Evolutionary conservation across 2,113 vertebrate genomes (phyloP), one percentile per base, ranked within the genome.

Genomic region (Sebastes schlegelii): DNA sequence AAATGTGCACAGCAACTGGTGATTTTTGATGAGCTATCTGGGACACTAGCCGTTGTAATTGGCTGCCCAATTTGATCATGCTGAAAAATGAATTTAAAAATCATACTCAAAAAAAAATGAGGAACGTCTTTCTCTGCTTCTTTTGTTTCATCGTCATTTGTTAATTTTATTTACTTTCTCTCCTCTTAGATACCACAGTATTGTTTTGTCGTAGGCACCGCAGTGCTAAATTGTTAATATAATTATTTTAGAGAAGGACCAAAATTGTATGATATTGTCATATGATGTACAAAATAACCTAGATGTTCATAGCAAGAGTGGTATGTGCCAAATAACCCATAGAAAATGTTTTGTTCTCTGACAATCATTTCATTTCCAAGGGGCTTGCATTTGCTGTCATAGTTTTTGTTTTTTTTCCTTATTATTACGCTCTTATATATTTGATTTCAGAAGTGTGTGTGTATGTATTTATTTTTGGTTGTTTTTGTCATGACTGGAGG

Each of bases 201-300:
- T 98, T 98, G 94, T 95, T 95, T 94, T 86, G 85, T 92, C 87
- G 89, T 93, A 91, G 93, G 94, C 93, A 93, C 93, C 64, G 78
- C 90, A 76, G 93, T 97, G 96, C 96, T 96, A 95, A 96, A 96
- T 96, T 96, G 96, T 97, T 97, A 97, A 97, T 98, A 96, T 96
- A 97, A 98, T 96, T 95, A 87, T 85, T 94, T 93, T 96, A 96
- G 97, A 96, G 96, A 97, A 97, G 98, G 98, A 99, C 98, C 97
- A 99, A 98, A 98, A 94, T 94, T 75, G 92, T 96, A 96, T 96
- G 83, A 94, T 94, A 91, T 94, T 96, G 94, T 90, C 95, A 95
- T 95, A 92, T 95, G 95, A 92, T 91, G 95, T 96, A 95, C 94
- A 95, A 92, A 96, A 85, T 95, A 91, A 93, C 93, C 94, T 95